These are phyloP conservation scores for Onychomys leucogaster DNA, from an alignment of 2,797 vertebrate species.

Conservation along the genomic window DNA sequence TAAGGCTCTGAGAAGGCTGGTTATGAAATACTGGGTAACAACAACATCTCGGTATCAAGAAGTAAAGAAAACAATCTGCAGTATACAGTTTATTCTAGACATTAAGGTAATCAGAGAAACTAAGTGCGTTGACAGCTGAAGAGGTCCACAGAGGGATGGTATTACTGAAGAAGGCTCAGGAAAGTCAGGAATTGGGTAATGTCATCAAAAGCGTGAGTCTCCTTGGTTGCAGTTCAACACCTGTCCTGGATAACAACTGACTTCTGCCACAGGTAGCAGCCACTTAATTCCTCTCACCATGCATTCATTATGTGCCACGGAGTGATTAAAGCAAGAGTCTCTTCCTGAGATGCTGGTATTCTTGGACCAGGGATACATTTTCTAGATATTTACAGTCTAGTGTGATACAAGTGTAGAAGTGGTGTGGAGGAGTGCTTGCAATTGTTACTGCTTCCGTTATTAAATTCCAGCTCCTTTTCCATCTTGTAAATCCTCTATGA, in stretches of 20 bases:
- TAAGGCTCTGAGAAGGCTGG: background rate
- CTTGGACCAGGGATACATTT: slow-evolving; percentile 12
- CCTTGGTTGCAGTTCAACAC: background rate
- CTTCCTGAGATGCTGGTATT: background rate
- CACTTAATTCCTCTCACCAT: slow-evolving; percentile 34
- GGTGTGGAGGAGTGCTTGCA: background rate
- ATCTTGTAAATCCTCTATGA: slow-evolving; percentile 19
- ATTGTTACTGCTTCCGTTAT: slow-evolving; percentile 46
- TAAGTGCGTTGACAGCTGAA: background rate
- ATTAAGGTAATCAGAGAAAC: background rate
- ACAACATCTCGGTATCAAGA: background rate
- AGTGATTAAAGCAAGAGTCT: slow-evolving; percentile 25
- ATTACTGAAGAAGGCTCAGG: background rate
- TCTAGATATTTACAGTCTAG: background rate
- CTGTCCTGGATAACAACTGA: background rate
- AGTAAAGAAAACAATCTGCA: background rate
- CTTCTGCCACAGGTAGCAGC: background rate
- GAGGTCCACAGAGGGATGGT: background rate
- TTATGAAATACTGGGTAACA: background rate
- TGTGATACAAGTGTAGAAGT: background rate
- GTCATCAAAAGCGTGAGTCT: background rate
- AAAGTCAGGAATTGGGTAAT: background rate
- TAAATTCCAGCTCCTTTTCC: slow-evolving; percentile 43
- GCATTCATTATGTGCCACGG: background rate
- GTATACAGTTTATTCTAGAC: background rate